Evolutionary conservation across 1,140 invertebrate species (phyloP), one percentile per base, ranked within the genome.

Genomic region (Micrasema longulum): DNA sequence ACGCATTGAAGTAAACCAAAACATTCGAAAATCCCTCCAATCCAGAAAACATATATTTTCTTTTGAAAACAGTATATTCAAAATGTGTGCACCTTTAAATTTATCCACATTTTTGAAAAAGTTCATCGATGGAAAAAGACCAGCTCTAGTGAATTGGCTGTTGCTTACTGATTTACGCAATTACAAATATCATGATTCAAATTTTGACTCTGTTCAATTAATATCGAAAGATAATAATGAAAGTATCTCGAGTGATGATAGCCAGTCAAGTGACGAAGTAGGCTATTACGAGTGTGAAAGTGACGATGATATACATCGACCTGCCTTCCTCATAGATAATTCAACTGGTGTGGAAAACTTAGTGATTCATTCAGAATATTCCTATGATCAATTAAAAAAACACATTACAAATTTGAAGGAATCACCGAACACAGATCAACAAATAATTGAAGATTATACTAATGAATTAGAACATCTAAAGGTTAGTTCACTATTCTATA

Each of bases 111-210:
- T 38, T 38, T 12, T 66, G 6, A 36, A 43, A n/a, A 52, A 36
- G 10, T 69, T 69, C 23, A 2, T 16, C 7, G 11, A 48, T 18
- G 16, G 16, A 6, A 23, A 14, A 20, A 57, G 31, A 20, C 14
- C 68, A 10, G 20, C 57, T n/a, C 14, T 71, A 35, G 60, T 71
- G 3, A 71, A 64, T 38, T 71, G 69, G 62, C 45, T 74, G 36
- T 38, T 69, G 14, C 16, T 64, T 20, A 18, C 43, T 26, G 68
- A 78, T 65, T 68, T 77, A 18, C 52, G 73, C 53, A 77, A 38
- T 16, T 12, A 47, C 12, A 16, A 57, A 7, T n/a, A 36, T 4
- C 14, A 57, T 23, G 5, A 7, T 7, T 14, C 53, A 10, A 36
- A 31, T 12, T 14, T 35, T 7, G 26, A 31, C 2, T 31, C 26